These are phyloP conservation scores for Drepanosiphum platanoidis DNA, from an alignment of 2,888 invertebrate species.

Conservation along the genomic window DNA sequence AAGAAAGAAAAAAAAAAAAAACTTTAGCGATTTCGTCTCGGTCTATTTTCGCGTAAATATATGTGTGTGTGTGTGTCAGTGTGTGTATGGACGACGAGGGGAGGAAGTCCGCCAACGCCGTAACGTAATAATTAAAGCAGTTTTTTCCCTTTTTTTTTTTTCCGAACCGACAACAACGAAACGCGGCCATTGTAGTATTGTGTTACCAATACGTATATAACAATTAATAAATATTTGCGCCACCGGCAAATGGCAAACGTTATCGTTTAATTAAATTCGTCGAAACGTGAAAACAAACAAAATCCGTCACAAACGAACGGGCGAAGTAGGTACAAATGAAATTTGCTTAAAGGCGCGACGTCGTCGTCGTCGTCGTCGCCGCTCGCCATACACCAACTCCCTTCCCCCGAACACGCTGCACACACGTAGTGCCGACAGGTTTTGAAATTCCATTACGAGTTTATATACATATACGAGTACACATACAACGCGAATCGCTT, in stretches of 20 bases:
- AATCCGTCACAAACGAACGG: neutral
- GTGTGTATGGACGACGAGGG: neutral
- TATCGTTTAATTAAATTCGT: slow-evolving; percentile 2
- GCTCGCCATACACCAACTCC: too few species aligned
- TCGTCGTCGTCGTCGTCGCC: neutral
- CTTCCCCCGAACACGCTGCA: neutral
- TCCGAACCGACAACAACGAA: neutral
- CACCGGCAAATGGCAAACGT: slow-evolving; percentile 2
- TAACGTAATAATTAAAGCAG: neutral
- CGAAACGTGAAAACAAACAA: neutral
- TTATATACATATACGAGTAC: too few species aligned
- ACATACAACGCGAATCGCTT: neutral
- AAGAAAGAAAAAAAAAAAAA: neutral
- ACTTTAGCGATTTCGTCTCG: neutral
- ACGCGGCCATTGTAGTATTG: neutral
- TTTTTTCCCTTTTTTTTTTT: neutral
- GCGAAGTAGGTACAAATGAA: neutral
- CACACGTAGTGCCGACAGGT: neutral
- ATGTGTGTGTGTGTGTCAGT: too few species aligned
- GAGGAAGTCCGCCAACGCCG: neutral
- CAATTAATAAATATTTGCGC: neutral
- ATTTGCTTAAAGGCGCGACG: neutral
- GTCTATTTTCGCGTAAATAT: neutral
- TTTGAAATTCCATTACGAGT: neutral
- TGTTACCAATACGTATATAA: too few species aligned